Conservation (phyloP, 2,888 invertebrate species). For the Drosophila rellima region DNA sequence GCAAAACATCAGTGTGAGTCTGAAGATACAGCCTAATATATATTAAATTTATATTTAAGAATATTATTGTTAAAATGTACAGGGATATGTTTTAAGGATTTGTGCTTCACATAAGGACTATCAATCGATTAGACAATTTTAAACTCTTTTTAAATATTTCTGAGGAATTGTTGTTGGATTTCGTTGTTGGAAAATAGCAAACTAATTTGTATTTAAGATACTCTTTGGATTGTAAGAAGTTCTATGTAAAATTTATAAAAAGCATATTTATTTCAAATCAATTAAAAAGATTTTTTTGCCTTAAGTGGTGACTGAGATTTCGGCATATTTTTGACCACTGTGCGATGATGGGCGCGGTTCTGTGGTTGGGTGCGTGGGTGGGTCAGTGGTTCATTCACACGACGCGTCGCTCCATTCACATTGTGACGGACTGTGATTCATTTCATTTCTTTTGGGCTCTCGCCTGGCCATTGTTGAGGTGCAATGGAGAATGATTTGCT, state of each 20-base stretch:
- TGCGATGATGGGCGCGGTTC: slow-evolving; percentile 3
- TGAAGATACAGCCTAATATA: not conserved
- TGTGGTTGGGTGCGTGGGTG: slow-evolving; percentile 31
- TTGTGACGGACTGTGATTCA: slow-evolving; percentile 72
- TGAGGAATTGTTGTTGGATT: no score
- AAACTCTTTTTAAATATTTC: no score
- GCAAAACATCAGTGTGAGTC: not conserved
- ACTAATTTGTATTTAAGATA: no score
- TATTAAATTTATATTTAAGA: not conserved
- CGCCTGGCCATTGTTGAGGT: slow-evolving; percentile 66
- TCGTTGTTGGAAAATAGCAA: no score
- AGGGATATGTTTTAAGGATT: no score
- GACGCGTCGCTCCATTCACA: slow-evolving; percentile 57
- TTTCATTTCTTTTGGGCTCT: slow-evolving; percentile 60
- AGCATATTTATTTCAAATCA: no score
- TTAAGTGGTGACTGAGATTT: not conserved
- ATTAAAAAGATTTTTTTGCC: not conserved
- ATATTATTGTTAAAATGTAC: not conserved
- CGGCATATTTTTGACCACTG: not conserved
- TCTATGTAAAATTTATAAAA: no score
- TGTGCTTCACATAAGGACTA: not conserved
- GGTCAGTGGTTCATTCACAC: slow-evolving; percentile 61
- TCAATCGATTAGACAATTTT: not conserved
- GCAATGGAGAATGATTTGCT: slow-evolving; percentile 61
- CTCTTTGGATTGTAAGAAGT: no score